Percentiles rank a stretch among this genome's conserved stretches.
phyloP scores from a whole-genome alignment of 2,888 invertebrate genomes.

The Pemphredon lugubris region DNA sequence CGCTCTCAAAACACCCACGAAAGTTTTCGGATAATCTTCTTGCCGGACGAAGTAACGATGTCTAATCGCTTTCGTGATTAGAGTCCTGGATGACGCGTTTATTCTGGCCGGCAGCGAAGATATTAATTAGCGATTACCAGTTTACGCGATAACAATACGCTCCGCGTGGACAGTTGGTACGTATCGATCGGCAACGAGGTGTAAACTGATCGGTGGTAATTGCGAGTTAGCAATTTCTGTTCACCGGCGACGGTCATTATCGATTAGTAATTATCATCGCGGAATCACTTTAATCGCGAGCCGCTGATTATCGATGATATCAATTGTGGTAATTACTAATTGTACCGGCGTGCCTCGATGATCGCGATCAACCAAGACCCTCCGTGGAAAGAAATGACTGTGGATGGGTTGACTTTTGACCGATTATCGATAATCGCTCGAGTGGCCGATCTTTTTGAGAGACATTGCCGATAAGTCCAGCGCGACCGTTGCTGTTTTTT shows the following conservation, averaged over 20 bases:
- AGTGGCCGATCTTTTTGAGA: not conserved
- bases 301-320: conserved; percentile 4
- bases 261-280: not conserved
- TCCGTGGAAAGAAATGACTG: too few relatives aligned
- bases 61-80: not conserved
- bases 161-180: not conserved
- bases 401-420: too few relatives aligned
- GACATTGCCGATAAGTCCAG: not conserved
- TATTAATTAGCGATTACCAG: conserved; percentile 1
- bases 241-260: not conserved
- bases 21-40: conserved; percentile 5
- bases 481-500: conserved; percentile 30
- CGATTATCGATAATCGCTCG: too few relatives aligned
- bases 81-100: not conserved
- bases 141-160: not conserved
- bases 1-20: not conserved
- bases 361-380: too few relatives aligned
- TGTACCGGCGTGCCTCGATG: too few relatives aligned
- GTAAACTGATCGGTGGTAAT: not conserved
- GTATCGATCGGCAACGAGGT: not conserved
- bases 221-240: not conserved
- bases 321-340: too few relatives aligned
- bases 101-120: not conserved
- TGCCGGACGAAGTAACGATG: conserved; percentile 4
- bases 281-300: not conserved